Conservation (phyloP, 2,797 vertebrate genomes). For the Etheostoma perlongum region DNA sequence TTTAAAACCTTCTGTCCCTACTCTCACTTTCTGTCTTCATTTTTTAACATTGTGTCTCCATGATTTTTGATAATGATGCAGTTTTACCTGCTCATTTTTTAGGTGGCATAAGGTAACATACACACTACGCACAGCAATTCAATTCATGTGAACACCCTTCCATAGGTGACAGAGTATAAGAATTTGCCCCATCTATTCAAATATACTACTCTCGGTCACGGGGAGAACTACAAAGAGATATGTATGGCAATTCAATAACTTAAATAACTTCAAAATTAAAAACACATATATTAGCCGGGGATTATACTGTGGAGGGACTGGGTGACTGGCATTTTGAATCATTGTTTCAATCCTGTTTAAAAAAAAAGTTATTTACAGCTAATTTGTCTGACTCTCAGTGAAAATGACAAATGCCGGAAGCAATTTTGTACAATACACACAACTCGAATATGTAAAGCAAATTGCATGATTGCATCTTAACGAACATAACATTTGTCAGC, state of each 20-base stretch:
- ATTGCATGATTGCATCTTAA: not conserved
- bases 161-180: not conserved
- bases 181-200: not conserved
- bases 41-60: not conserved
- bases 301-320: conserved; percentile 11
- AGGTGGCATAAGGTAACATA: not conserved
- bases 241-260: conserved; percentile 7
- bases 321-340: conserved; percentile 11
- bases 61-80: not conserved
- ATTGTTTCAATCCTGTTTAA: not conserved
- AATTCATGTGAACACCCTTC: too few relatives aligned
- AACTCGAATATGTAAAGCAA: not conserved
- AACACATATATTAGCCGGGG: conserved; percentile 11
- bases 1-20: not conserved
- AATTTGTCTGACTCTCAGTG: not conserved
- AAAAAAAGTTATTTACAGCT: not conserved
- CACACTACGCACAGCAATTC: not conserved
- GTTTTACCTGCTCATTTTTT: not conserved
- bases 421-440: not conserved
- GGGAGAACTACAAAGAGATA: conserved; percentile 13
- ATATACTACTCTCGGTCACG: not conserved
- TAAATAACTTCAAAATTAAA: not conserved
- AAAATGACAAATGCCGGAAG: not conserved
- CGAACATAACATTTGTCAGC: not conserved
- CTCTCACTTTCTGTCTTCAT: not conserved